Conservation (phyloP, 2,797 vertebrate species). For the Paratrypauchen microcephalus region DNA sequence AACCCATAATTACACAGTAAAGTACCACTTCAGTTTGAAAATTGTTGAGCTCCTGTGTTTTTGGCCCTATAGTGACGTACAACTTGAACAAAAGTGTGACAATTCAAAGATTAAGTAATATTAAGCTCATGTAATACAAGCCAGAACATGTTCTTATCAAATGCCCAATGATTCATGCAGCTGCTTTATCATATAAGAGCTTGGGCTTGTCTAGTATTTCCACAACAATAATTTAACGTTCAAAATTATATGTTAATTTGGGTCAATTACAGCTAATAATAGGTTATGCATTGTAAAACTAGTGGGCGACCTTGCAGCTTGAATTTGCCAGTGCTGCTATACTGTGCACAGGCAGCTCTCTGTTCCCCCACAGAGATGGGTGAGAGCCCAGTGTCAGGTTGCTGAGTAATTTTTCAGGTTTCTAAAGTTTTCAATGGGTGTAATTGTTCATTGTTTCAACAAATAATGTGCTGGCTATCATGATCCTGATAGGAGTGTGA, state of each 20-base stretch:
- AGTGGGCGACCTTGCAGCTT: slow-evolving; percentile 18
- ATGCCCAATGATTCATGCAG: not conserved
- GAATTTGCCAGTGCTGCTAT: slow-evolving; percentile 41
- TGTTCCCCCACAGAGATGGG: slow-evolving; percentile 41
- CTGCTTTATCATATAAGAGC: not conserved
- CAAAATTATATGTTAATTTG: not conserved
- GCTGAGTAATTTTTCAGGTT: slow-evolving; percentile 53
- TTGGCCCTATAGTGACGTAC: not conserved
- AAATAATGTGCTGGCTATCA: slow-evolving; percentile 23
- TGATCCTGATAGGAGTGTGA: not conserved
- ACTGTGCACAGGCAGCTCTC: slow-evolving; percentile 49
- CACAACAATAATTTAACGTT: not conserved
- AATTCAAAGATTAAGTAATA: not conserved
- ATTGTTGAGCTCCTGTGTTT: not conserved
- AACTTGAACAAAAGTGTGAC: not conserved
- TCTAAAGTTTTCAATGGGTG: slow-evolving; percentile 60
- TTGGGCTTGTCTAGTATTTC: not conserved
- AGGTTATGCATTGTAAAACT: slow-evolving; percentile 21
- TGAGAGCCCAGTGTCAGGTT: slow-evolving; percentile 58
- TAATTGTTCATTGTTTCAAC: slow-evolving; percentile 66
- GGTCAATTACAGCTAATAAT: not conserved
- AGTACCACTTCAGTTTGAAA: not conserved
- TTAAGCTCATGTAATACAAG: not conserved
- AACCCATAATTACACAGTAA: slow-evolving; percentile 12
- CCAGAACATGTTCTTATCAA: not conserved